Conservation (phyloP, 2,797 vertebrate genomes). For the Anas capensis region DNA sequence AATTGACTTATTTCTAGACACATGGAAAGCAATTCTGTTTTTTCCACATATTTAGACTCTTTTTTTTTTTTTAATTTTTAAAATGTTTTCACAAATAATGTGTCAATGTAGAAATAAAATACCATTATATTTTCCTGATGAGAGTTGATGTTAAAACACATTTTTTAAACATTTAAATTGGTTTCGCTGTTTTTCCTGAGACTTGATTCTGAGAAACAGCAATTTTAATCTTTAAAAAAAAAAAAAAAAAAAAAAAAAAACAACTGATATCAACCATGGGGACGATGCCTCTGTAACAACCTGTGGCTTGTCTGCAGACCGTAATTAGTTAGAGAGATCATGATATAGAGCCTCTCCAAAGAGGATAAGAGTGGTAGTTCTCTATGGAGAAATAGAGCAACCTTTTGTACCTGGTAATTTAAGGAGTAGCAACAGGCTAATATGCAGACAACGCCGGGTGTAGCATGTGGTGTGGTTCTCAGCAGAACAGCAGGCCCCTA, state of each 20-base stretch:
- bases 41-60: background rate
- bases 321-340: conserved; percentile 87
- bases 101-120: background rate
- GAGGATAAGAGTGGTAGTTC: conserved; percentile 78
- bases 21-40: background rate
- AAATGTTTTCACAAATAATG: background rate
- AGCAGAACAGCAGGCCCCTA: conserved; percentile 96
- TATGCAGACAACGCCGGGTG: conserved; percentile 81
- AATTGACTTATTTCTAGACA: background rate
- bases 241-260: background rate
- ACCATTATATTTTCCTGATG: background rate
- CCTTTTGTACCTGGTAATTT: conserved; percentile 88
- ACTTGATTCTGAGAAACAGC: conserved; percentile 45
- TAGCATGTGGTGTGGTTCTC: conserved; percentile 99
- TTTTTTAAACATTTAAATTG: background rate
- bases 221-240: conserved; percentile 52
- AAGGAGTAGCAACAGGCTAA: conserved; percentile 88
- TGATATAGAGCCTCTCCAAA: conserved; percentile 84
- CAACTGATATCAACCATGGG: conserved; percentile 61
- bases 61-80: background rate
- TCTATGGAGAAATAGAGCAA: conserved; percentile 79
- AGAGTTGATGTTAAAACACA: background rate
- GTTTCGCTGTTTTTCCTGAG: background rate
- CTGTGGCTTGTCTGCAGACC: conserved; percentile 81
- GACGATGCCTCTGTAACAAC: conserved; percentile 76